Evolutionary conservation across 2,888 invertebrate genomes (phyloP), one percentile per base, ranked within the genome.

Genomic region (Dioctria rufipes): DNA sequence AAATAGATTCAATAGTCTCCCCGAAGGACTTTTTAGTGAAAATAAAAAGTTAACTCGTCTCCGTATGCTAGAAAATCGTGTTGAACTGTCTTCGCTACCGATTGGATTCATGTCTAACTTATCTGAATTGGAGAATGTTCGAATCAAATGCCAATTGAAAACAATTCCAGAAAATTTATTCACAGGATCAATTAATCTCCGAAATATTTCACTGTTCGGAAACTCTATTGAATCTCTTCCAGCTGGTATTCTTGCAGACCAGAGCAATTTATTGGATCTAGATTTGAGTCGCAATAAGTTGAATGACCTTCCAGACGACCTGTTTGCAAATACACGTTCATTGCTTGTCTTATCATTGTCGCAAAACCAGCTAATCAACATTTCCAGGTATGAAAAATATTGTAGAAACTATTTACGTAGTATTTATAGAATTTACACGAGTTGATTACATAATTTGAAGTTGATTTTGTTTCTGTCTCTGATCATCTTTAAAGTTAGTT

Each of bases 251-350:
- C 92, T 95, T 83, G 90, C 90, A 40, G 92, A 93, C 85, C 91
- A 93, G 86, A 89, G 88, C 4, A 91, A 92, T 71, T 88, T 96
- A 6, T 85, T 90, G 5, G 90, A 90, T 60, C 88, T 96, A 80
- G 92, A 94, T 85, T 87, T 96, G 80, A 91, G 92, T 82, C 88
- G 91, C 82, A 96, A 96, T 87, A 88, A 90, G 71, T 85, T 96
- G 6, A 88, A 86, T 54, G 88, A 88, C 40, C 87, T 95, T 80
- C 91, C 92, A 25, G 91, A 92, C 54, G 89, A 89, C 71, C 84
- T 94, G 71, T 94, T 95, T 86, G 87, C 87, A 4, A 88, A 91
- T 13, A 89, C 92, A 80, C 88, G 87, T 2, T 90, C 91, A 80
- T 87, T 96, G 83, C 89, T 90, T 84, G 90, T 86, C 37, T 87